Conservation (phyloP, 2,888 invertebrate species). For the Chromoteleia sp. region DNA sequence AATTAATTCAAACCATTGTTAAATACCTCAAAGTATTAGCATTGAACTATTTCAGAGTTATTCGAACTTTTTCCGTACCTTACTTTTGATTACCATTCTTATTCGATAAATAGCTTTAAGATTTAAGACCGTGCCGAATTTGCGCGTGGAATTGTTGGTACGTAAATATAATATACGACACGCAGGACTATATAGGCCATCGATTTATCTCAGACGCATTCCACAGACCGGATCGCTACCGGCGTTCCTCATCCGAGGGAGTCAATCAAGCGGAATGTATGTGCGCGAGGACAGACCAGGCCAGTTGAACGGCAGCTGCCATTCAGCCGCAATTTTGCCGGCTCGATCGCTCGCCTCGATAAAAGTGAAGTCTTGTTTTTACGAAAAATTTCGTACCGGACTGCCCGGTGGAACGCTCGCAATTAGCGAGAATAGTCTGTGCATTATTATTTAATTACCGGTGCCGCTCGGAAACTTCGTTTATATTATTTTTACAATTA, state of each 20-base stretch:
- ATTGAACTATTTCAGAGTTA: too few relatives aligned
- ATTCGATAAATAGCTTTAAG: constrained; percentile 1
- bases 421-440: constrained; percentile 45
- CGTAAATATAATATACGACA: constrained; percentile 48
- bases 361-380: constrained; percentile 63
- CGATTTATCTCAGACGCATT: constrained; percentile 75
- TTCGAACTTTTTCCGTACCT: too few relatives aligned
- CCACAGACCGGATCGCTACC: constrained; percentile 73
- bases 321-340: constrained; percentile 59
- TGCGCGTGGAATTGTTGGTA: constrained; percentile 28
- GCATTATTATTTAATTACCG: constrained; percentile 44
- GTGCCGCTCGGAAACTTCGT: neutral
- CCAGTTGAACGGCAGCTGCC: constrained; percentile 74
- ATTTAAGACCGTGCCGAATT: constrained; percentile 35
- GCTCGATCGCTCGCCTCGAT: constrained; percentile 52
- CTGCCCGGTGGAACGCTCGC: constrained; percentile 15
- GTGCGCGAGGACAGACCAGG: constrained; percentile 75
- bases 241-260: constrained; percentile 74
- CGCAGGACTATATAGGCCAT: constrained; percentile 62
- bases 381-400: constrained; percentile 58
- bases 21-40: too few relatives aligned
- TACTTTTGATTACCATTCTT: too few relatives aligned
- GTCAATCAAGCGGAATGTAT: constrained; percentile 78
- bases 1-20: too few relatives aligned
- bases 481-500: constrained; percentile 3